Base-by-base conservation (phyloP, 1,140 invertebrate genomes). In the Orussus abietinus region DNA sequence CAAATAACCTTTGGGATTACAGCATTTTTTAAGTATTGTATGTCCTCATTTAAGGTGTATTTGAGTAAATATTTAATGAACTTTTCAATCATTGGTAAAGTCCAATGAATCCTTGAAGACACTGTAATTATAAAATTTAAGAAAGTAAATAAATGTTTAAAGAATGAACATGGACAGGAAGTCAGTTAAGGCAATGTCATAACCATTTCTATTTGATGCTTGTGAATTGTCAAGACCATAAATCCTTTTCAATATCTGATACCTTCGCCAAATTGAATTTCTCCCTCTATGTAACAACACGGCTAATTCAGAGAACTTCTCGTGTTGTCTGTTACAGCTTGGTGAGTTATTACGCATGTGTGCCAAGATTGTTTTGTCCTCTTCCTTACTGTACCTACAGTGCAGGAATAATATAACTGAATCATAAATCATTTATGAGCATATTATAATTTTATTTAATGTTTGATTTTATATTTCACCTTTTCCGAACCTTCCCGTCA, bases 11-110 rank as follows among this genome's bases (percentile, higher is more conserved):
- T 45, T 17, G 59, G 56, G 22, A 69, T 51, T 3, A 12, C 30
- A 14, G 51, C 51, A 41, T 57, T 40, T 51, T 69, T 68, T 3
- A 71, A 49, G 9, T 69, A 59, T 1, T 34, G 12, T 28, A 71
- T 19, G n/a, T 62, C 33, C 1, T 53, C 40, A 35, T 46, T 54
- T 19, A 57, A 7, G 9, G 59, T 62, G 9, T 56, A 0, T n/a
- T 45, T 5, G 6, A 61, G 20, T 21, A 70, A 45, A n/a, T 12
- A 28, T 37, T 52, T 36, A 38, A 70, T 44, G 22, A 57, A 67
- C 20, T 43, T 45, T 17, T 36, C 22, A 7, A 57, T 45, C 1
- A 55, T 18, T 13, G 6, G 4, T 6, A 48, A 13, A 35, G 42
- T 45, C 57, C 58, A 61, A 3, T 33, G 21, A 11, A 55, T 30